Percentiles rank a stretch among this genome's conserved stretches.
phyloP scores from a whole-genome alignment of 2,797 vertebrate species.

The Amphiprion clarkii region DNA sequence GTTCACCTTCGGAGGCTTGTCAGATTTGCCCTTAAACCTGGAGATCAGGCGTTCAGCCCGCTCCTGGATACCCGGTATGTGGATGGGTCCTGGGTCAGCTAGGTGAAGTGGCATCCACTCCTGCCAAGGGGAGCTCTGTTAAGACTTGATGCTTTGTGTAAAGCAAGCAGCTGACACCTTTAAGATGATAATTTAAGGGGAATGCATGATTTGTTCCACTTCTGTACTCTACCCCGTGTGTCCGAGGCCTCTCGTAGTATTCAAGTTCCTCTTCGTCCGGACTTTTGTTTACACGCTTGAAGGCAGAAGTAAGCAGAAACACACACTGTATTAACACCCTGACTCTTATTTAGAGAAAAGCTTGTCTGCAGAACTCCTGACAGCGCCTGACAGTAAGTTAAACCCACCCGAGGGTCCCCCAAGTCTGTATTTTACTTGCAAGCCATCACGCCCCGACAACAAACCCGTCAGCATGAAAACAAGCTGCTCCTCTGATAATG shows the following conservation, averaged over 20 bases:
- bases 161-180: not conserved
- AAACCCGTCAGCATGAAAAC: slow-evolving; percentile 51
- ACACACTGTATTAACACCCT: slow-evolving; percentile 28
- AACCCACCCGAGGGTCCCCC: slow-evolving; percentile 11
- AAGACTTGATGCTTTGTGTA: slow-evolving; percentile 12
- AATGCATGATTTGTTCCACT: slow-evolving; percentile 15
- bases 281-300: slow-evolving; percentile 55
- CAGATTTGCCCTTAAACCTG: slow-evolving; percentile 78
- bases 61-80: slow-evolving; percentile 82
- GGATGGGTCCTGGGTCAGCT: slow-evolving; percentile 68
- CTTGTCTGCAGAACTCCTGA: too few species aligned
- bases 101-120: slow-evolving; percentile 55
- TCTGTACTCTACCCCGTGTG: slow-evolving; percentile 71
- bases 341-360: not conserved
- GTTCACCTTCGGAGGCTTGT: slow-evolving; percentile 84
- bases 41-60: slow-evolving; percentile 80
- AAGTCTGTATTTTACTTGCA: slow-evolving; percentile 39
- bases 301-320: slow-evolving; percentile 55
- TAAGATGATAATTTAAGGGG: not conserved
- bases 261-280: slow-evolving; percentile 70
- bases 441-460: slow-evolving; percentile 36
- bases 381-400: not conserved
- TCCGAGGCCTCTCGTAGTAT: slow-evolving; percentile 67
- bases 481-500: slow-evolving; percentile 40
- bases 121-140: slow-evolving; percentile 73